phyloP scores from a whole-genome alignment of 2,113 vertebrate species.

The Anguilla japonica region DNA sequence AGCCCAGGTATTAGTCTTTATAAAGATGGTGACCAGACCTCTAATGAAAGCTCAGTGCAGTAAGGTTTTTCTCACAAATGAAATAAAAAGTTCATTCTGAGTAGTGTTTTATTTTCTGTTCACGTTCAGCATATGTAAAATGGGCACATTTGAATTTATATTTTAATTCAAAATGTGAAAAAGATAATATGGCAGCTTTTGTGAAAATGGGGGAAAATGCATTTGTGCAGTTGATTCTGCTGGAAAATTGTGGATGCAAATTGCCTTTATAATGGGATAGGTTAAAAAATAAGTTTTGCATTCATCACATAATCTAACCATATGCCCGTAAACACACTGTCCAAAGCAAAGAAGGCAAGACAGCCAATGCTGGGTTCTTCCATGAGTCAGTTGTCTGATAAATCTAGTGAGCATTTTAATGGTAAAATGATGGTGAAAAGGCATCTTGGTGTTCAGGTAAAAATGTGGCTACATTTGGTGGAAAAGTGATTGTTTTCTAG shows the following conservation, averaged over 20 bases:
- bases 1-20: slow-evolving; percentile 47
- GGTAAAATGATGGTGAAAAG: no score
- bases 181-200: not conserved
- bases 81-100: not conserved
- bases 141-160: no score
- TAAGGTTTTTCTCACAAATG: not conserved
- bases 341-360: no score
- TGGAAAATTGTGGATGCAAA: not conserved
- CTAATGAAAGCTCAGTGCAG: slow-evolving; percentile 15
- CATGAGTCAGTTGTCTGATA: no score
- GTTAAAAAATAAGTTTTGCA: not conserved
- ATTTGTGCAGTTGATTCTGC: not conserved
- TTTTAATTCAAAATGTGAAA: not conserved
- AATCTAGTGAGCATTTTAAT: no score
- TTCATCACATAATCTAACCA: no score
- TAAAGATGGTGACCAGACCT: slow-evolving; percentile 30
- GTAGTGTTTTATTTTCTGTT: not conserved
- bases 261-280: not conserved
- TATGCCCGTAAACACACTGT: no score
- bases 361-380: no score
- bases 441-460: no score
- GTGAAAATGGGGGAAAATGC: not conserved
- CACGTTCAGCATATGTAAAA: no score
- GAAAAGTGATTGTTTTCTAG: no score
- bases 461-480: no score